A percentile compares a stretch with the other conserved stretches of the same genome.
Evolutionary conservation across 2,113 vertebrate species (phyloP).

Genomic region (Coturnix japonica): DNA sequence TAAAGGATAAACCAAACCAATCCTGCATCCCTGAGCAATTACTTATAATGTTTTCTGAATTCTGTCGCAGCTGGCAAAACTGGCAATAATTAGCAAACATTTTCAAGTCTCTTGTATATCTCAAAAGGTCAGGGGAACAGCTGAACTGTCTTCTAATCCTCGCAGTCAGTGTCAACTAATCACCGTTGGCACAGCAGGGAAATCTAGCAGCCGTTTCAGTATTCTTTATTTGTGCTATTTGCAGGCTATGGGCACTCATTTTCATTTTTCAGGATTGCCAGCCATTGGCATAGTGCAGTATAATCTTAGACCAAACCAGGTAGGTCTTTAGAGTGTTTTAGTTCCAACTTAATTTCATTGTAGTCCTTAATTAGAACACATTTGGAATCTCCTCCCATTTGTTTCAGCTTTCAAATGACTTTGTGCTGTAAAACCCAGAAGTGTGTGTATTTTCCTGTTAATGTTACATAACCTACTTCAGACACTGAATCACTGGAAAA

Average conservation of each 20-base stretch:
- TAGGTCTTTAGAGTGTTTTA: background rate
- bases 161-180: background rate
- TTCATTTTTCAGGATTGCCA: background rate
- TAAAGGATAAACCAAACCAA: background rate
- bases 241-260: background rate
- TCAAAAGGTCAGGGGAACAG: background rate
- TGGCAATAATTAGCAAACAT: background rate
- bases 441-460: background rate
- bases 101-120: background rate
- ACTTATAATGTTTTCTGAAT: background rate
- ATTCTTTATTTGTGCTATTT: background rate
- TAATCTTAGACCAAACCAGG: background rate
- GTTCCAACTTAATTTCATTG: background rate
- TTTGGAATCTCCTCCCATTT: rapidly evolving
- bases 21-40: too few relatives aligned
- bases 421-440: background rate
- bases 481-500: background rate
- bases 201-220: rapidly evolving
- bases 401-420: background rate
- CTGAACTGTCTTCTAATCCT: background rate
- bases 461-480: background rate
- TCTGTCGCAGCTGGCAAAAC: background rate
- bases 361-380: background rate
- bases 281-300: background rate
- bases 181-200: background rate